phyloP scores from a whole-genome alignment of 2,113 vertebrate genomes.

The Pogona vitticeps region DNA sequence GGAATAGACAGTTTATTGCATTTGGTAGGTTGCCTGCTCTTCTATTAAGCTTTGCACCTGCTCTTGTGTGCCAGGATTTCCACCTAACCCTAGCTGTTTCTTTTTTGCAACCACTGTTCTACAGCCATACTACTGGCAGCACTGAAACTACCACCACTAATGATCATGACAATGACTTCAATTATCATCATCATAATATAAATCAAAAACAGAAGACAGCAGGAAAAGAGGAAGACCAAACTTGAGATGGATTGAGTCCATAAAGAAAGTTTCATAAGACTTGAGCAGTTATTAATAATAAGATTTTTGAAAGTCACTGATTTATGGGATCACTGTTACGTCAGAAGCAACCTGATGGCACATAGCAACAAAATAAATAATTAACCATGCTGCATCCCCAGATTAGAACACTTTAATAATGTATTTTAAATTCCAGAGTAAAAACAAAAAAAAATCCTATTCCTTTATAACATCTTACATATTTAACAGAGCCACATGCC shows the following conservation, averaged over 20 bases:
- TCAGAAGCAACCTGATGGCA: too few relatives aligned
- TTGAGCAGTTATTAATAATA: too few relatives aligned
- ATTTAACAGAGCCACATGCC: not conserved
- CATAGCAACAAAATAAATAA: not conserved
- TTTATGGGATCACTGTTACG: too few relatives aligned
- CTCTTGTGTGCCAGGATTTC: not conserved
- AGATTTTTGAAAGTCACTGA: too few relatives aligned
- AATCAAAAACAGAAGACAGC: too few relatives aligned
- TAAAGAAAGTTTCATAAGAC: too few relatives aligned
- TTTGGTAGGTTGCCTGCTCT: not conserved
- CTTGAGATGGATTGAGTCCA: too few relatives aligned
- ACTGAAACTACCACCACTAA: not conserved
- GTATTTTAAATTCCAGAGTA: not conserved
- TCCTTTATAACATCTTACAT: not conserved
- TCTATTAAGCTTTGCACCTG: too few relatives aligned
- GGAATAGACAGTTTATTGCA: not conserved
- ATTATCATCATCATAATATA: not conserved
- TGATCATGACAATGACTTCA: not conserved
- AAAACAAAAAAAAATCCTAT: not conserved
- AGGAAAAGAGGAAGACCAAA: too few relatives aligned
- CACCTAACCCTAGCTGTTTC: not conserved
- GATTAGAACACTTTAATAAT: not conserved
- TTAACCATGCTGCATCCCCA: not conserved
- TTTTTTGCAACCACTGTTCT: too few relatives aligned
- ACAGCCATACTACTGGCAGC: not conserved